Evolutionary conservation across 92 coral and sea anemone genomes (phyloP).

Genomic region (Micromussa lordhowensis): DNA sequence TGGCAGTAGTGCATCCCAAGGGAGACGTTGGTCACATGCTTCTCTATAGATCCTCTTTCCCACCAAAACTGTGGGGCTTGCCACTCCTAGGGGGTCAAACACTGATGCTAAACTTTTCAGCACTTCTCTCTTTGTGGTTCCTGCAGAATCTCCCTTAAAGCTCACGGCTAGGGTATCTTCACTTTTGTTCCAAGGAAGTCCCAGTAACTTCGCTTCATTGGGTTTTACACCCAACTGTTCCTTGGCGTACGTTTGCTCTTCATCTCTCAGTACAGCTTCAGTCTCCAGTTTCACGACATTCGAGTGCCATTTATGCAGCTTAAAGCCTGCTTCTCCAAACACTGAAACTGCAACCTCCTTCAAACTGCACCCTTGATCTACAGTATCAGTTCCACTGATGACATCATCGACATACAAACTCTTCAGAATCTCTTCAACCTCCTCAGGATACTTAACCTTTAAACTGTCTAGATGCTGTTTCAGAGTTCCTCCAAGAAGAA

Average conservation of each 20-base stretch:
- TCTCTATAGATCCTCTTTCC: constrained; percentile 60
- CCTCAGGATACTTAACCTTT: constrained; percentile 36
- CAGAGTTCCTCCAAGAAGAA: constrained; percentile 46
- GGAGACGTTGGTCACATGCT: constrained; percentile 52
- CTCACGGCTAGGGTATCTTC: constrained; percentile 37
- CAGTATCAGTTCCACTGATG: constrained; percentile 48
- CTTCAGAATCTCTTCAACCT: constrained; percentile 56
- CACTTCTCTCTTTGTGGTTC: constrained; percentile 61
- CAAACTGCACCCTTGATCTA: neutral
- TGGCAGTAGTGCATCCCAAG: constrained; percentile 54
- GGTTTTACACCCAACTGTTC: constrained; percentile 38
- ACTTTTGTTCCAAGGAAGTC: constrained; percentile 50
- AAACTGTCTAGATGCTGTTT: constrained; percentile 31
- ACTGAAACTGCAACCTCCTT: constrained; percentile 24
- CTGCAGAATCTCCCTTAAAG: constrained; percentile 45
- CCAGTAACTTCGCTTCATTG: constrained; percentile 55
- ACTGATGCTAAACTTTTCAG: constrained; percentile 49
- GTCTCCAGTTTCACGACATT: constrained; percentile 15
- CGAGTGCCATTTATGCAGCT: constrained; percentile 61
- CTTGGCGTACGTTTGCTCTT: constrained; percentile 20
- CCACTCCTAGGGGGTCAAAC: constrained; percentile 38
- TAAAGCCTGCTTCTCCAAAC: constrained; percentile 20
- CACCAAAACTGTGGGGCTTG: constrained; percentile 49
- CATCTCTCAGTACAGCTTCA: neutral
- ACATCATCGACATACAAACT: constrained; percentile 68